These are phyloP conservation scores for Gryon sp. DNA, from an alignment of 1,140 invertebrate species.

Conservation along the genomic window DNA sequence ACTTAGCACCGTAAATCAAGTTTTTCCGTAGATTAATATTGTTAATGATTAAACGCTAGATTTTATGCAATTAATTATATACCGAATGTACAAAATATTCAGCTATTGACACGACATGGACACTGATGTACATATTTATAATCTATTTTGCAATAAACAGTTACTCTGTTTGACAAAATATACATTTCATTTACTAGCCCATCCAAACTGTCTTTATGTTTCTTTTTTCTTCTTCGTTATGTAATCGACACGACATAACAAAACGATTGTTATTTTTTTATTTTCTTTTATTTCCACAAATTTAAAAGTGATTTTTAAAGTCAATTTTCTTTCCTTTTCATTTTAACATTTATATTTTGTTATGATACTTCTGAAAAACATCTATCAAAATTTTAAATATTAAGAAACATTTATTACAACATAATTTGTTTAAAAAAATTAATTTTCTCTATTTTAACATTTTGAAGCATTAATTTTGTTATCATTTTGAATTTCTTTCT, in stretches of 20 bases:
- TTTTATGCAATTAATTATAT: constrained; percentile 20
- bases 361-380: no score
- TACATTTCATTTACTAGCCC: constrained; percentile 77
- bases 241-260: background rate
- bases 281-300: background rate
- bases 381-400: no score
- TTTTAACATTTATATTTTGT: no score
- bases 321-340: background rate
- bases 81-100: constrained; percentile 72
- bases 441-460: no score
- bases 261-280: no score
- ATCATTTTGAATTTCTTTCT: no score
- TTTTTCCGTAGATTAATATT: constrained; percentile 43
- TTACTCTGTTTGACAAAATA: constrained; percentile 76
- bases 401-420: no score
- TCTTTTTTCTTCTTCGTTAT: background rate
- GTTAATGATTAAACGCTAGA: constrained; percentile 44
- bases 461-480: no score
- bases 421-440: no score
- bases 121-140: constrained; percentile 77
- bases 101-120: constrained; percentile 76
- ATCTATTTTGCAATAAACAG: constrained; percentile 79
- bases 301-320: no score
- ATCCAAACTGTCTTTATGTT: constrained; percentile 42
- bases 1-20: constrained; percentile 30